Percentiles rank a stretch among this genome's conserved stretches.
Conservation (phyloP, 1,140 invertebrate genomes). For the Drosophila biarmipes region DNA sequence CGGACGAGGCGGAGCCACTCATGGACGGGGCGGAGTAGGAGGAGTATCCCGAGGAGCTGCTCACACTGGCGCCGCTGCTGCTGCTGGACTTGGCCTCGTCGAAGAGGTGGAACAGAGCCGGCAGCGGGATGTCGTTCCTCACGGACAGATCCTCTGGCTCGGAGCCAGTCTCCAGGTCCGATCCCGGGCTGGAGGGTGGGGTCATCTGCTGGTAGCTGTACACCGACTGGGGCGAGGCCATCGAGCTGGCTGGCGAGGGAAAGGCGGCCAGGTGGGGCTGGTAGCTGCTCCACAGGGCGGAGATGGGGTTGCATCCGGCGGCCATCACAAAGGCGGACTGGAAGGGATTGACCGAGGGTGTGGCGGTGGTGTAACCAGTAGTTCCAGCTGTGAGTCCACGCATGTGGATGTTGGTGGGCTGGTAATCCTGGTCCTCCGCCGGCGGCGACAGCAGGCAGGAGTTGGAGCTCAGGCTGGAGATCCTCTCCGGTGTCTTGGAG, state of each 20-base stretch:
- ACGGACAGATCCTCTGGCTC: slow-evolving; percentile 83
- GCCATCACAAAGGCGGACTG: slow-evolving; percentile 78
- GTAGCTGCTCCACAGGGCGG: slow-evolving; percentile 77
- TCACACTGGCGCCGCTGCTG: slow-evolving; percentile 34
- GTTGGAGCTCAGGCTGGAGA: slow-evolving; percentile 14
- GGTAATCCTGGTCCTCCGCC: slow-evolving; percentile 61
- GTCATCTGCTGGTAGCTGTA: slow-evolving; percentile 82
- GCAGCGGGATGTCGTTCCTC: slow-evolving; percentile 79
- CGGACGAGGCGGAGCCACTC: neutral
- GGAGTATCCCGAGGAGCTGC: slow-evolving; percentile 85
- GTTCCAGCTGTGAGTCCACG: slow-evolving; percentile 69
- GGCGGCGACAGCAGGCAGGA: slow-evolving; percentile 61
- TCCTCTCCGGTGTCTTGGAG: slow-evolving; percentile 64
- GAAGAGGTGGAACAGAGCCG: slow-evolving; percentile 79
- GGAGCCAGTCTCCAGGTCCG: slow-evolving; percentile 56
- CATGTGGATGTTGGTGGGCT: slow-evolving; percentile 70
- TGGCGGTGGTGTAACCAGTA: slow-evolving; percentile 61
- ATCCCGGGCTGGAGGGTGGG: slow-evolving; percentile 80
- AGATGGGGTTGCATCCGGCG: slow-evolving; percentile 79
- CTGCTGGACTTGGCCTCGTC: slow-evolving; percentile 77
- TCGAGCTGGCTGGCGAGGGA: slow-evolving; percentile 72
- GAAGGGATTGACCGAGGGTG: slow-evolving; percentile 49
- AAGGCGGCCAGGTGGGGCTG: slow-evolving; percentile 69
- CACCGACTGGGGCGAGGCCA: slow-evolving; percentile 68
- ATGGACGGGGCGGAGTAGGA: slow-evolving; percentile 86